These are phyloP conservation scores for Clarias fuscus DNA, from an alignment of 2,797 vertebrate genomes.

Conservation along the genomic window DNA sequence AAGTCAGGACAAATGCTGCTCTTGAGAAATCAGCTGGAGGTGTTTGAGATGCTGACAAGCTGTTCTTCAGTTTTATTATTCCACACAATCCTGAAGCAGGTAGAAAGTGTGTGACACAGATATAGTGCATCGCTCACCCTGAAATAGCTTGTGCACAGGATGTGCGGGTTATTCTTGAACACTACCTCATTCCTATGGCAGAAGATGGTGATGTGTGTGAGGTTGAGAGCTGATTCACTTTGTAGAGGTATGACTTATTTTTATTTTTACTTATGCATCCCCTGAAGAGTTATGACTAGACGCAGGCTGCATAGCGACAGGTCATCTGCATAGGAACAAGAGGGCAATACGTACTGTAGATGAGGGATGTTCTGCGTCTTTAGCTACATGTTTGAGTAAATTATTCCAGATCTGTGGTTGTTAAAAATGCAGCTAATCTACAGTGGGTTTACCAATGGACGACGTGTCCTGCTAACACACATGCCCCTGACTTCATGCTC, in stretches of 20 bases:
- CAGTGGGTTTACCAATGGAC: background rate
- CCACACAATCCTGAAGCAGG: background rate
- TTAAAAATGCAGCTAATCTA: background rate
- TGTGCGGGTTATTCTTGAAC: background rate
- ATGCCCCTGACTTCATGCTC: background rate
- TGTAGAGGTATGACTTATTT: background rate
- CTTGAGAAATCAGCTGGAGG: slow-evolving; percentile 4
- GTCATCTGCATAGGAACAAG: background rate
- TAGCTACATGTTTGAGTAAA: background rate
- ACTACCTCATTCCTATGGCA: background rate
- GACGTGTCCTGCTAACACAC: background rate
- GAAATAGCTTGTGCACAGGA: background rate
- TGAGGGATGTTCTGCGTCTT: background rate
- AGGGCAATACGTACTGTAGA: no score
- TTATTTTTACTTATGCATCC: background rate
- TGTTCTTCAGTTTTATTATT: slow-evolving; percentile 5
- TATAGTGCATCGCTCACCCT: background rate
- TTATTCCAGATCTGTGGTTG: background rate
- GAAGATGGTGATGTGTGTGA: background rate
- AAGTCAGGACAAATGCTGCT: background rate
- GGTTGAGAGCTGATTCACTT: background rate
- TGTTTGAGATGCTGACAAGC: slow-evolving; percentile 6
- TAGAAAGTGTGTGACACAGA: background rate
- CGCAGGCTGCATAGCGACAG: background rate
- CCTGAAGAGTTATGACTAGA: background rate